Base-by-base conservation (phyloP, 92 coral and sea anemone genomes). In the Phenganax subtilis region DNA sequence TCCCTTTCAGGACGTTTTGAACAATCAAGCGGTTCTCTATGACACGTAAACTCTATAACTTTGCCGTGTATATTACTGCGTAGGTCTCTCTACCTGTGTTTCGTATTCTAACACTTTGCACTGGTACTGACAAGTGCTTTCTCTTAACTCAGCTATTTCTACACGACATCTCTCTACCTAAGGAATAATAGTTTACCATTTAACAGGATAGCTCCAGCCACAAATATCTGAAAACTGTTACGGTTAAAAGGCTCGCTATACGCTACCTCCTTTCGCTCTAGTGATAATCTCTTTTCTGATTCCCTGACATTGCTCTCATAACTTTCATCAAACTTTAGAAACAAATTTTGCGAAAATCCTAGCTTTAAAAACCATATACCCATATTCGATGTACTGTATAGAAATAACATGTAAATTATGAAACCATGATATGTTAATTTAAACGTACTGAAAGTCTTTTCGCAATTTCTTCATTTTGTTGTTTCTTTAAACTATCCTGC, bases 31-130 rank as follows among this genome's bases (percentile, higher is more conserved):
- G 25, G 25, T 20, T 12, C 37, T 11, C 80, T 44, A 20, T 59
- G 30, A 14, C 29, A 10, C 12, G 57, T 51, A 29, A 57, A 12
- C 64, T 3, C 53, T 28, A 62, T 5, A 25, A 56, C 47, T 37
- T 37, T 37, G 47, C 5, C 47, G 47, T 20, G 25, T 37, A 37
- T 37, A 37, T 37, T 37, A 37, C 47, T 37, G 47, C 5, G 47
- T 37, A 5, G 47, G 47, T 37, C 47, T 85, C 61, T 89, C 90
- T 93, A 93, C 97, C 97, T 93, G 93, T 58, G 57, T 81, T 81
- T 93, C 91, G 76, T 89, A 90, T 25, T 91, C 93, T 57, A 82
- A 84, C 57, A 89, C 80, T 44, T 89, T 78, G 28, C 85, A 88
- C 62, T 92, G 90, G 55, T 89, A 90, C 75, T 91, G 92, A 25